Evolutionary conservation across 2,888 invertebrate species (phyloP).

Genomic region (Aphodius granarius): DNA sequence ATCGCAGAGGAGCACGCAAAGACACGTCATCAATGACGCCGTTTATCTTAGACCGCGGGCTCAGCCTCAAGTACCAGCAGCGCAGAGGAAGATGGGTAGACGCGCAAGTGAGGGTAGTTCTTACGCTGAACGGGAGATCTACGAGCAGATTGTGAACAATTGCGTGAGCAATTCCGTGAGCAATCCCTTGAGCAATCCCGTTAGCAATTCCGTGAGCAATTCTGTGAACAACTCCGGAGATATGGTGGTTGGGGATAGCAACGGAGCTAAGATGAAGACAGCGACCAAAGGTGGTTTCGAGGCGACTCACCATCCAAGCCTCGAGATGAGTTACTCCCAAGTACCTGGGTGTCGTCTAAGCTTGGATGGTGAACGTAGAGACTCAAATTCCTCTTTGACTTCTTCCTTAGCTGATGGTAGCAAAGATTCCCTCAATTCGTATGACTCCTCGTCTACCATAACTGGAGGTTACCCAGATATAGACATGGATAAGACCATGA

Average conservation of each 20-base stretch:
- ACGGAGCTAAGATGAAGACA: slow-evolving; percentile 26
- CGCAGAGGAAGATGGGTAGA: slow-evolving; percentile 53
- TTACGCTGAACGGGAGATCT: slow-evolving; percentile 41
- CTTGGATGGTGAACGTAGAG: slow-evolving; percentile 57
- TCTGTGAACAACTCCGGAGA: slow-evolving; percentile 30
- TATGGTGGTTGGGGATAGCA: slow-evolving; percentile 38
- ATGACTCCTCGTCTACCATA: slow-evolving; percentile 68
- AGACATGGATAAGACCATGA: slow-evolving; percentile 67
- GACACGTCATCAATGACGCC: slow-evolving; percentile 25
- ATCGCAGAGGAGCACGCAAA: slow-evolving; percentile 35
- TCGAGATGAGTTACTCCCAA: slow-evolving; percentile 32
- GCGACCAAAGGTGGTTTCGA: slow-evolving; percentile 15
- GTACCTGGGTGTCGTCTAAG: slow-evolving; percentile 53
- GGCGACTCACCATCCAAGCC: slow-evolving; percentile 24
- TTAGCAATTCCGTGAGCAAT: too few relatives aligned
- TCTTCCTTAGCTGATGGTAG: slow-evolving; percentile 66
- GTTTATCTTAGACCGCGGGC: slow-evolving; percentile 50
- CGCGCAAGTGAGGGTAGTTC: slow-evolving; percentile 58
- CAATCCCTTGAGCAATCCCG: too few relatives aligned
- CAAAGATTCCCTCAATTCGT: slow-evolving; percentile 70
- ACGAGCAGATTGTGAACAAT: slow-evolving; percentile 25
- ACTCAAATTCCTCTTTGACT: slow-evolving; percentile 58
- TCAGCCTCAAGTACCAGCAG: slow-evolving; percentile 51
- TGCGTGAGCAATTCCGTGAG: slow-evolving; percentile 35
- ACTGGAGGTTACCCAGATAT: slow-evolving; percentile 59